Percentiles rank a stretch among this genome's conserved stretches.
Conservation (phyloP, 2,113 vertebrate species). For the Chloebia gouldiae region DNA sequence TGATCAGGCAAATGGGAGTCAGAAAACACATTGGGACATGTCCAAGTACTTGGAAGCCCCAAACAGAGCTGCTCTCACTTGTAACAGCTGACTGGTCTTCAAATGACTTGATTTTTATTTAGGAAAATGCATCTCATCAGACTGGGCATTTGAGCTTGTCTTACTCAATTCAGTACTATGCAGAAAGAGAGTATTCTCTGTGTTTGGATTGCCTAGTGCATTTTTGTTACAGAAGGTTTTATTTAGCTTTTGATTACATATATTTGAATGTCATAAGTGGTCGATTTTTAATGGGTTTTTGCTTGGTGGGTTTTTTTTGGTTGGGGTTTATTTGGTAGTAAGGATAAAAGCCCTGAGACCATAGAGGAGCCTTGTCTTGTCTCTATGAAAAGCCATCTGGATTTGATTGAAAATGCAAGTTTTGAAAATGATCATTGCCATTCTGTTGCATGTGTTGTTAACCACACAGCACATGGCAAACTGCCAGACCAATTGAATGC, state of each 20-base stretch:
- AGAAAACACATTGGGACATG: not conserved
- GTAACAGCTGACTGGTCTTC: not conserved
- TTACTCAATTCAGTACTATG: not conserved
- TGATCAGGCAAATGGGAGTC: not conserved
- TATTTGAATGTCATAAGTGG: not conserved
- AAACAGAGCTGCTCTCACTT: not conserved
- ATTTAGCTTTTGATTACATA: not conserved
- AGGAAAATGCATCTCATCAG: not conserved
- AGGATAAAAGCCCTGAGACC: not conserved
- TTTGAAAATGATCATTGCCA: not conserved
- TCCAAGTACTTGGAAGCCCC: not conserved
- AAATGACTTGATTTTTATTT: not conserved
- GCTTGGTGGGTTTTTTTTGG: not conserved
- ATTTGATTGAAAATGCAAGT: not conserved
- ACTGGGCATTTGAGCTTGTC: not conserved
- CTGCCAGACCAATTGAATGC: not conserved
- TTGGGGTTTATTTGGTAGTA: not conserved
- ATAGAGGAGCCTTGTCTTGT: not conserved
- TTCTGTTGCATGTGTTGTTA: not conserved
- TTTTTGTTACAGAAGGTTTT: not conserved
- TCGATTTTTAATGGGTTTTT: not conserved
- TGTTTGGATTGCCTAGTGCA: not conserved
- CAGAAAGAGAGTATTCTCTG: not conserved
- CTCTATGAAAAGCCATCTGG: not conserved
- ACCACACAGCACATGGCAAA: not conserved